Evolutionary conservation across 2,797 vertebrate species (phyloP).

Genomic region (Moxostoma hubbsi): DNA sequence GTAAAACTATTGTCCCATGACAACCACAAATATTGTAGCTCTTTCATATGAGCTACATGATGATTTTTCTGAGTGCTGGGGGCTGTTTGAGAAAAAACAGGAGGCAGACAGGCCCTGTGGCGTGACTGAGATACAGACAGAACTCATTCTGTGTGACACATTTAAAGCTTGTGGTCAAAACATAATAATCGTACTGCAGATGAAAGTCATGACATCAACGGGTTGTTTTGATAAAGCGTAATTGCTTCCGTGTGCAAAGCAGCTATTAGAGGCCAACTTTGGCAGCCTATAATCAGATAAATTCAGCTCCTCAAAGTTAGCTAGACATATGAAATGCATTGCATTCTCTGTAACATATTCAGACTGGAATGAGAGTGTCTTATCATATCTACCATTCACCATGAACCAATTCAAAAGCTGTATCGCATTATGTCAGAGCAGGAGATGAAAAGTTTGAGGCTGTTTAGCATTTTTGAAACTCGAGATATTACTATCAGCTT

Average conservation of each 20-base stretch:
- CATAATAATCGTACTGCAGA: slow-evolving; percentile 65
- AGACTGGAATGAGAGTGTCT: slow-evolving; percentile 15
- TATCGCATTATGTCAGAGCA: slow-evolving; percentile 17
- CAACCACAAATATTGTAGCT: slow-evolving; percentile 23
- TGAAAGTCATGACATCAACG: slow-evolving; percentile 72
- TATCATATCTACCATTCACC: slow-evolving; percentile 23
- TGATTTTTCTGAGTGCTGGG: slow-evolving; percentile 66
- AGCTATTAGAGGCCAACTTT: slow-evolving; percentile 49
- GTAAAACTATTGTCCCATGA: slow-evolving; percentile 30
- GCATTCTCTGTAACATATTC: slow-evolving; percentile 8
- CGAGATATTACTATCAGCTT: slow-evolving; percentile 22
- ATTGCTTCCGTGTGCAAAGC: slow-evolving; percentile 71
- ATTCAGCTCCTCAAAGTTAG: slow-evolving; percentile 25
- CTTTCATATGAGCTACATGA: slow-evolving; percentile 65
- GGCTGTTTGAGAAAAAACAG: slow-evolving; percentile 42
- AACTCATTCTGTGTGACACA: slow-evolving; percentile 50
- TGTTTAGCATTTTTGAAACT: slow-evolving; percentile 37
- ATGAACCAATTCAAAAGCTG: slow-evolving; percentile 8
- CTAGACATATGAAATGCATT: slow-evolving; percentile 33
- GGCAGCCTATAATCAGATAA: slow-evolving; percentile 59
- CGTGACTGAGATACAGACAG: slow-evolving; percentile 45
- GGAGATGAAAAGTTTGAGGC: slow-evolving; percentile 34
- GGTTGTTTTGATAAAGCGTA: slow-evolving; percentile 73
- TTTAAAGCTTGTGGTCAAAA: slow-evolving; percentile 63
- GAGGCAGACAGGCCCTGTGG: slow-evolving; percentile 45